Conservation (phyloP, 2,797 vertebrate species). For the Todus mexicanus region DNA sequence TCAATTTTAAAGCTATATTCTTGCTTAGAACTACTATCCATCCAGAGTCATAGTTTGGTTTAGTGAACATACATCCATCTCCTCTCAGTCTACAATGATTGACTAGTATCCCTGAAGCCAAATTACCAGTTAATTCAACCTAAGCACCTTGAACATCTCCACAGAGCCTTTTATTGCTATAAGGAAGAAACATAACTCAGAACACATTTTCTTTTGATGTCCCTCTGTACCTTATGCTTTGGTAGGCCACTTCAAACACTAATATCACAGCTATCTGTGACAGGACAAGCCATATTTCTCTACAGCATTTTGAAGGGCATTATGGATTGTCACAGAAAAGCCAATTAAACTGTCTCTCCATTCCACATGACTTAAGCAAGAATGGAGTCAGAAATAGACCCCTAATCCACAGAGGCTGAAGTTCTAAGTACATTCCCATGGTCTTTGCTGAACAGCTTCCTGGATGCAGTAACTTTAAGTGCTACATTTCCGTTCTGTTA, state of each 20-base stretch:
- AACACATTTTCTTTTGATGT: not conserved
- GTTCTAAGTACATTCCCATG: not conserved
- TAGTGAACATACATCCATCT: not conserved
- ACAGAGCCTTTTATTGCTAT: not conserved
- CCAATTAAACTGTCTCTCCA: not conserved
- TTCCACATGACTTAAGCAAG: not conserved
- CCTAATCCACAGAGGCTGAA: not conserved
- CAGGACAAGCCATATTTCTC: not conserved
- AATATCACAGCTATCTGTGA: fast-evolving
- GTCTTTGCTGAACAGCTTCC: not conserved
- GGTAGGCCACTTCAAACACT: not conserved
- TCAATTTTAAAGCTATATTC: not conserved
- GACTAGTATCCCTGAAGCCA: not conserved
- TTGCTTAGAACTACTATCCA: not conserved
- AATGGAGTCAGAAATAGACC: not conserved
- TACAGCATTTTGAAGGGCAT: not conserved
- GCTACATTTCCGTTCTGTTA: not conserved
- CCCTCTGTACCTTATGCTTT: not conserved
- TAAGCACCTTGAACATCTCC: not conserved
- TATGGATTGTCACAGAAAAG: not conserved
- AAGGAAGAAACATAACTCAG: not conserved
- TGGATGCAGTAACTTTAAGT: not conserved
- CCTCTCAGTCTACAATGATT: not conserved
- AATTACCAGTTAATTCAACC: not conserved
- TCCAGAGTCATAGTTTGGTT: not conserved